Evolutionary conservation across 1,140 invertebrate genomes (phyloP).

Genomic region (Pantala flavescens): DNA sequence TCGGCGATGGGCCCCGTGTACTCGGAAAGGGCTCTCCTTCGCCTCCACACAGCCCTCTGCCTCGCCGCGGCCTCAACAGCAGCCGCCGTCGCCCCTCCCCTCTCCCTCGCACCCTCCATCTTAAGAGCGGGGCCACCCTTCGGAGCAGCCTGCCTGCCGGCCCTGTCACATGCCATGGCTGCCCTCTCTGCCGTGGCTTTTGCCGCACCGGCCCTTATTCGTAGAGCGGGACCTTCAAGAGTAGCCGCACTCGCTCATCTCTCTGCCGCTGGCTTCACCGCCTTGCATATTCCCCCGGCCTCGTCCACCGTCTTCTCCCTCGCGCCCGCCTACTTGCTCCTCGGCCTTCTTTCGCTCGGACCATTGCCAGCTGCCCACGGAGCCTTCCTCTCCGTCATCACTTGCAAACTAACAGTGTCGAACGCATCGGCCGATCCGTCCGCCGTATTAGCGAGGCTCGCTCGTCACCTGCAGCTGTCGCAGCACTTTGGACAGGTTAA

Average conservation of each 20-base stretch:
- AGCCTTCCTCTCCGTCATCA: conserved; percentile 45
- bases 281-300: conserved; percentile 31
- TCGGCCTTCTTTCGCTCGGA: conserved; percentile 43
- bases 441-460: conserved; percentile 32
- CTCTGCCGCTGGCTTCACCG: conserved; percentile 40
- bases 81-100: conserved; percentile 49
- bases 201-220: conserved; percentile 35
- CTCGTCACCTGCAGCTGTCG: conserved; percentile 39
- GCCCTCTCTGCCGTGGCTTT: conserved; percentile 37
- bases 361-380: conserved; percentile 43
- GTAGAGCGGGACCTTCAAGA: conserved; percentile 42
- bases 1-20: conserved; percentile 31
- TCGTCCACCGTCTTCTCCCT: conserved; percentile 43
- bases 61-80: conserved; percentile 47
- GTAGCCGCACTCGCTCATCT: conserved; percentile 40
- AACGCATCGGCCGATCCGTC: conserved; percentile 34
- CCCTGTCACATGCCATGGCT: conserved; percentile 31
- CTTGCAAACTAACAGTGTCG: conserved; percentile 39
- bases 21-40: conserved; percentile 31
- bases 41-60: conserved; percentile 45
- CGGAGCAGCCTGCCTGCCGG: neutral
- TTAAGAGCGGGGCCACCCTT: conserved; percentile 21
- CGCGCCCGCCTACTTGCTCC: conserved; percentile 45
- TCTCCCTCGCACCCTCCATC: conserved; percentile 45
- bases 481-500: conserved; percentile 42